Conservation (phyloP, 92 coral and sea anemone species). For the Zoanthus sansibaricus region DNA sequence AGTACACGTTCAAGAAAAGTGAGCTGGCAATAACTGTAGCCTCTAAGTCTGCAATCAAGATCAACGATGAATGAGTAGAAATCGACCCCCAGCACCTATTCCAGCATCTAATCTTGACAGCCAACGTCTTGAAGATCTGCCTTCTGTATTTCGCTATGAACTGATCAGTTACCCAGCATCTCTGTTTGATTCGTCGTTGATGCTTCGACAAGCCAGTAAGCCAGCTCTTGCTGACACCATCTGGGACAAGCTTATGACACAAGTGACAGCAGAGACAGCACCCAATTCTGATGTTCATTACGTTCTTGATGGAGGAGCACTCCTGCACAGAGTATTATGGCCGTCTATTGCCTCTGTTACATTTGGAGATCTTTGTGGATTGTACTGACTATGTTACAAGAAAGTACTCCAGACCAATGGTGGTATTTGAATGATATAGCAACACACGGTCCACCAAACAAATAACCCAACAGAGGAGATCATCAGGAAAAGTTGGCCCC, state of each 20-base stretch:
- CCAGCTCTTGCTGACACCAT: constrained; percentile 55
- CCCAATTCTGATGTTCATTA: constrained; percentile 12
- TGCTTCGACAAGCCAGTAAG: constrained; percentile 47
- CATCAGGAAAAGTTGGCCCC: background rate
- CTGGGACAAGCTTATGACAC: background rate
- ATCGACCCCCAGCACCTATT: constrained; percentile 55
- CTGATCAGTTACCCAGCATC: constrained; percentile 36
- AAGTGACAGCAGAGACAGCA: background rate
- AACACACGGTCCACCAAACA: background rate
- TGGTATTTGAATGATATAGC: background rate
- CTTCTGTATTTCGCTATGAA: constrained; percentile 21
- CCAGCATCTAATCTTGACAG: constrained; percentile 51
- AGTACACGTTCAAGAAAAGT: background rate
- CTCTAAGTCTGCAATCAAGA: background rate
- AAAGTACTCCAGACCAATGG: background rate
- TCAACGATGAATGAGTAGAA: constrained; percentile 40
- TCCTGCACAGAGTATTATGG: constrained; percentile 50
- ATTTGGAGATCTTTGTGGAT: constrained; percentile 26
- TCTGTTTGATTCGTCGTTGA: constrained; percentile 42
- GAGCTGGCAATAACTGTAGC: background rate
- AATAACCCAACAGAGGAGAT: background rate
- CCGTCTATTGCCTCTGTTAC: constrained; percentile 19
- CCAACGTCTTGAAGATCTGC: background rate
- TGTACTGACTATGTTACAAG: background rate
- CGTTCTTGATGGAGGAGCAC: constrained; percentile 53